These are phyloP conservation scores for Diglossa cyanea DNA, from an alignment of 2,797 vertebrate genomes.

Conservation along the genomic window DNA sequence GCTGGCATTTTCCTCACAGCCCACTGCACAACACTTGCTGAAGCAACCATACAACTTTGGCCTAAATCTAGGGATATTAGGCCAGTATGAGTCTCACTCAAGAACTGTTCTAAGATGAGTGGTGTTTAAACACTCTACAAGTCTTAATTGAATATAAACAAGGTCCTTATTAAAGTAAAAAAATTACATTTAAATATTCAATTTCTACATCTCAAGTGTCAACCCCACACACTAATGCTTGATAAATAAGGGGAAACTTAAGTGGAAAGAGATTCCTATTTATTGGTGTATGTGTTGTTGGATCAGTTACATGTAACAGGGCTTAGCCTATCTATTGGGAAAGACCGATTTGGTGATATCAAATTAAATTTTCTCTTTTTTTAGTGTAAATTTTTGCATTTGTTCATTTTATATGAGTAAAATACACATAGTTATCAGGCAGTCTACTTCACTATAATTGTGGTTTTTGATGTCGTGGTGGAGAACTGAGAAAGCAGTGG, in stretches of 20 bases:
- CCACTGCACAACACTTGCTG: accelerated
- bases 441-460: not conserved
- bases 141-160: not conserved
- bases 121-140: not conserved
- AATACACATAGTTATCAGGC: not conserved
- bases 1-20: not conserved
- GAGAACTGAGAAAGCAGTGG: not conserved
- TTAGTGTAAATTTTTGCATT: not conserved
- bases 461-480: not conserved
- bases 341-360: not conserved
- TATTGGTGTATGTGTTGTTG: not conserved
- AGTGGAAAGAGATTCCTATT: not conserved
- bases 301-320: not conserved
- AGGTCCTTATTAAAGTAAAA: not conserved
- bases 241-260: not conserved
- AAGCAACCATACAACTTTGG: not conserved
- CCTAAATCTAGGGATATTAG: not conserved
- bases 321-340: not conserved
- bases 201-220: not conserved
- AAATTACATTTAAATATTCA: not conserved
- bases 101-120: not conserved
- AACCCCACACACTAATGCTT: not conserved
- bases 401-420: not conserved
- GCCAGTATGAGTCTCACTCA: not conserved
- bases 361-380: not conserved